Base-by-base conservation (phyloP, 2,113 vertebrate species). In the Lamprologus lemairii region DNA sequence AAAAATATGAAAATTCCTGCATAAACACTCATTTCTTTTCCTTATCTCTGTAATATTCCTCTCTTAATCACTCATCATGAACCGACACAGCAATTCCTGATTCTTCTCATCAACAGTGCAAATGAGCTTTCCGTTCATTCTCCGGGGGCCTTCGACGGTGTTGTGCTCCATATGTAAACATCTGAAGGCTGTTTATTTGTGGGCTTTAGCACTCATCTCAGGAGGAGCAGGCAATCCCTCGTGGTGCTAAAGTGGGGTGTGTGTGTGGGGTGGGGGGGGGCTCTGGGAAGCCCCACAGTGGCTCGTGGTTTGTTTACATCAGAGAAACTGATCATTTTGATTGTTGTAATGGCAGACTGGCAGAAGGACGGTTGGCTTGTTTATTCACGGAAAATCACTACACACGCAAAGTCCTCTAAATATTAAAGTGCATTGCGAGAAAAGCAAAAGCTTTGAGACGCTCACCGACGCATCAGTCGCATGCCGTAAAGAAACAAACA, bases 111-210 rank as follows among this genome's bases (percentile, higher is more conserved):
- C 42, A 37, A 80, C 85, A 19, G 49, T 58, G 89, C 53, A 91
- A 93, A 93, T 93, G 60, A 93, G 92, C 53, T 87, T 83, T 87
- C n/a, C 33, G 4, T 88, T 84, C 5, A 2, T 33, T 92, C 94
- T 93, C 90, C 19, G 23, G 93, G 81, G 95, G 91, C 90, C 82
- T 86, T 83, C 83, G 2, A 53, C 82, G 33, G 89, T 23, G 86
- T 83, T 51, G 87, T 68, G 92, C 87, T 90, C 82, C 71, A 88
- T 91, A 91, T 94, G 94, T 93, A 96, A 95, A 96, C 94, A 96
- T 96, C 95, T 95, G 86, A 95, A 60, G 93, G 91, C 90, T 96
- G 94, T 95, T 95, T 96, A 93, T 95, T 95, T 95, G 87, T 83
- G 78, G 87, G 73, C 90, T 91, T 91, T 71, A 31, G 82, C 23